These are phyloP conservation scores for Tribolium madens DNA, from an alignment of 1,140 invertebrate genomes.

Conservation along the genomic window DNA sequence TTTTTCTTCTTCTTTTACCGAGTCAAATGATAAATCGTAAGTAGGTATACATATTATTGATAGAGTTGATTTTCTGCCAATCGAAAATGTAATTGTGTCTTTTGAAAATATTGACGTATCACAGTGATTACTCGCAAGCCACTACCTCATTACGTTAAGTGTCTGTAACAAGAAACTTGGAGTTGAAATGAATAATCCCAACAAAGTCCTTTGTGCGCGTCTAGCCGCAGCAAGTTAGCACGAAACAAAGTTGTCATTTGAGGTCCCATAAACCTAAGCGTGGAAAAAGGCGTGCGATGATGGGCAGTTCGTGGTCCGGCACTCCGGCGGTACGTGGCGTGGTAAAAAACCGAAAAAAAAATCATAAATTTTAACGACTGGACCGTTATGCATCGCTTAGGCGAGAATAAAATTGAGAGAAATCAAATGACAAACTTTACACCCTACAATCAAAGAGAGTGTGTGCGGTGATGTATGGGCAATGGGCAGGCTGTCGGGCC, in stretches of 20 bases:
- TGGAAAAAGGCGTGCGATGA: constrained; percentile 13
- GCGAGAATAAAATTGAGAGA: constrained; percentile 56
- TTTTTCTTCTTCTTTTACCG: too few relatives aligned
- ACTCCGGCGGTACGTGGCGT: constrained; percentile 19
- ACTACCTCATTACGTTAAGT: neutral
- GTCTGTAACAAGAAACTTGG: neutral
- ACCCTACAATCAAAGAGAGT: constrained; percentile 58
- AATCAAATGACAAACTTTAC: constrained; percentile 61
- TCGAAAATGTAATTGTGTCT: too few relatives aligned
- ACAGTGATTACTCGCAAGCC: neutral
- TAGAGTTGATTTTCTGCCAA: too few relatives aligned
- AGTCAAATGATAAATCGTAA: too few relatives aligned
- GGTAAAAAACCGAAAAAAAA: constrained; percentile 41
- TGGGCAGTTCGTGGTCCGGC: constrained; percentile 35
- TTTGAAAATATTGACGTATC: neutral
- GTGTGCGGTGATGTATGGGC: constrained; percentile 60
- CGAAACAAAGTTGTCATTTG: neutral
- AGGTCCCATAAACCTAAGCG: neutral
- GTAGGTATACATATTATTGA: too few relatives aligned
- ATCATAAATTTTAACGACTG: constrained; percentile 50
- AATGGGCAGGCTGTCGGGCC: constrained; percentile 59
- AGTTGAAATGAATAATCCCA: neutral
- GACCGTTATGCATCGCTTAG: constrained; percentile 49
- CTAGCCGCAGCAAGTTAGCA: neutral
- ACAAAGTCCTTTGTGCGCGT: neutral